Conservation (phyloP, 1,140 invertebrate genomes). For the Ephestia elutella region DNA sequence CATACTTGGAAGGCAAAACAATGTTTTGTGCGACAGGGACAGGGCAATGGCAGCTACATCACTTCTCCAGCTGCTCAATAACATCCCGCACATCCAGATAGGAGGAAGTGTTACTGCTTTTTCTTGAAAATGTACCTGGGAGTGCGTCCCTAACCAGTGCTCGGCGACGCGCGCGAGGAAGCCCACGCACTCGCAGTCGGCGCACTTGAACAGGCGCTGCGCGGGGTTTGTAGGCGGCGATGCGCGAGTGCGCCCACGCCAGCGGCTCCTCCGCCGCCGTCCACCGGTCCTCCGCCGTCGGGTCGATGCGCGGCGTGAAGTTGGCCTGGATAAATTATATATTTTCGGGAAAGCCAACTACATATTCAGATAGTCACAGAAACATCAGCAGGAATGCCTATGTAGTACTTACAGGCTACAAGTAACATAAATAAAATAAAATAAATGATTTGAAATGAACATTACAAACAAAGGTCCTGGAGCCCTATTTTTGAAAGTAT, state of each 20-base stretch:
- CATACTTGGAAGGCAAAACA: no score
- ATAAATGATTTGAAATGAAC: no score
- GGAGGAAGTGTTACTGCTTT: not conserved
- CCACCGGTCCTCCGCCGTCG: slow-evolving; percentile 79
- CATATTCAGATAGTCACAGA: no score
- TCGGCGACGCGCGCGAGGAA: slow-evolving; percentile 86
- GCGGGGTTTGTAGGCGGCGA: slow-evolving; percentile 82
- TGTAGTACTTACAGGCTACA: no score
- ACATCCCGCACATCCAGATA: no score
- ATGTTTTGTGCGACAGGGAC: no score
- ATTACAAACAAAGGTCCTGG: no score
- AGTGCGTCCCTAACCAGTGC: slow-evolving; percentile 89
- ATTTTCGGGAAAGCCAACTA: no score
- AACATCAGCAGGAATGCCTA: not conserved
- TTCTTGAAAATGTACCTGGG: slow-evolving; percentile 64
- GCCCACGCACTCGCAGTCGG: slow-evolving; percentile 85
- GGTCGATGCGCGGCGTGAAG: slow-evolving; percentile 70
- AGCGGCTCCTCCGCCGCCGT: slow-evolving; percentile 80
- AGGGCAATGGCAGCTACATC: no score
- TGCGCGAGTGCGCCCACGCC: slow-evolving; percentile 81
- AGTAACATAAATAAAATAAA: no score
- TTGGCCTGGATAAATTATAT: slow-evolving; percentile 48
- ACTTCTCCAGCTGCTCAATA: no score
- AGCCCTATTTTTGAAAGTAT: no score
- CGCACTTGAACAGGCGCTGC: slow-evolving; percentile 83